Evolutionary conservation across 2,888 invertebrate species (phyloP).

Genomic region (Coelinius sp.): DNA sequence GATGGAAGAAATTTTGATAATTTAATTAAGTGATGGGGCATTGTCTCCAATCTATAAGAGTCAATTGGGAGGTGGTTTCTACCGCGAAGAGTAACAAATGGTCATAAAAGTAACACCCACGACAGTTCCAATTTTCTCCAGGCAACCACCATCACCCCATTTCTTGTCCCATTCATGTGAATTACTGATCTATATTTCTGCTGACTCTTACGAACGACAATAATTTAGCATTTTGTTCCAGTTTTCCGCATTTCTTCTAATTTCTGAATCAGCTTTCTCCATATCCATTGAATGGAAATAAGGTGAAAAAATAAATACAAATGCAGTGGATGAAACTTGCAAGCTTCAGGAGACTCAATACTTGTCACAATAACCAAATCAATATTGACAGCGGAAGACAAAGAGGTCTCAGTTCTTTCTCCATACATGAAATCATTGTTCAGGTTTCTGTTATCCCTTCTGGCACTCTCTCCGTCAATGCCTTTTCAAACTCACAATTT

Average conservation of each 20-base stretch:
- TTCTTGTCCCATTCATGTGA: slow-evolving; percentile 52
- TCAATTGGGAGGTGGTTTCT: slow-evolving; percentile 45
- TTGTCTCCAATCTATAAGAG: slow-evolving; percentile 43
- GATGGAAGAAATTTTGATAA: background rate
- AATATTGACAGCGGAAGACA: too few relatives aligned
- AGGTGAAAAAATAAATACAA: too few relatives aligned
- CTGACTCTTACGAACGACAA: slow-evolving; percentile 43
- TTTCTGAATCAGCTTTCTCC: background rate
- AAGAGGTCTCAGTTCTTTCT: too few relatives aligned
- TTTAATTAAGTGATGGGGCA: background rate
- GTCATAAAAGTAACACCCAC: slow-evolving; percentile 54
- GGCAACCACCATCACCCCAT: slow-evolving; percentile 48
- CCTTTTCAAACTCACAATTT: too few relatives aligned
- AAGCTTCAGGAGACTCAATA: too few relatives aligned
- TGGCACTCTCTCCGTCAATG: too few relatives aligned
- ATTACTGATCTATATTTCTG: slow-evolving; percentile 51
- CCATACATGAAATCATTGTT: too few relatives aligned
- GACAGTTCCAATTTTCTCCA: slow-evolving; percentile 57
- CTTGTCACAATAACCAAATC: too few relatives aligned
- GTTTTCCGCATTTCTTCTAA: background rate
- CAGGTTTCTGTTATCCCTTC: too few relatives aligned
- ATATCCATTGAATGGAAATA: background rate
- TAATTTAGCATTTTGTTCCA: background rate
- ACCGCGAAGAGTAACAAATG: slow-evolving; percentile 41
- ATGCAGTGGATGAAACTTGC: too few relatives aligned